Base-by-base conservation (phyloP, 2,888 invertebrate species). In the Galerucella nymphaeae region DNA sequence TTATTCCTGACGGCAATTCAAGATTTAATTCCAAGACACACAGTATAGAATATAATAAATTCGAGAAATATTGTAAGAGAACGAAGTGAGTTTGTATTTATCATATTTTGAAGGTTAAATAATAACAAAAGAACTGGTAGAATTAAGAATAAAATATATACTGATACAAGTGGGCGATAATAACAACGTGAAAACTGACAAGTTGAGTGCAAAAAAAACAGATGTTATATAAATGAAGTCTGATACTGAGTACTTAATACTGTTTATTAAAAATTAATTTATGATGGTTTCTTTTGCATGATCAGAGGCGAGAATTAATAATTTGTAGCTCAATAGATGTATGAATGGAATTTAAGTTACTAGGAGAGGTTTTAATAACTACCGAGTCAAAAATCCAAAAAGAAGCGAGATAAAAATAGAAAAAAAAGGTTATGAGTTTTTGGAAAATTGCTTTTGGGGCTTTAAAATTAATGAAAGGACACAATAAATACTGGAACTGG, bases 111-210 rank as follows among this genome's bases (percentile, higher is more conserved):
- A 61, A 61, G 61, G 61, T 61, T 42, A 42, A 42, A 23, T 42
- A 16, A 41, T n/a, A 61, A 61, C 61, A 61, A 61, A 61, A 61
- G 61, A 61, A 61, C 61, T 61, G 38, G 30, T 61, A n/a, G 61
- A 41, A 42, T 42, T 41, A 18, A 42, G 38, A 61, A 61, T 50
- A 50, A 5, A 50, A 41, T 61, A 41, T 61, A 41, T 61, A 61
- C 16, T 61, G 61, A 61, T 61, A 61, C 20, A 16, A 48, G 63
- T 63, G 48, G 63, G 63, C 48, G 63, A 45, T 58, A 58, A 58
- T 58, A 30, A 58, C n/a, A 58, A 58, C n/a, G 23, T 23, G 5
- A 14, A 14, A 58, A 30, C 58, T 18, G 53, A 53, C 53, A 11
- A 53, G 53, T 53, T 18, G 53, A 58, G 13, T 58, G 30, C 58